phyloP scores from a whole-genome alignment of 2,888 invertebrate species.

The Acleris laterana region DNA sequence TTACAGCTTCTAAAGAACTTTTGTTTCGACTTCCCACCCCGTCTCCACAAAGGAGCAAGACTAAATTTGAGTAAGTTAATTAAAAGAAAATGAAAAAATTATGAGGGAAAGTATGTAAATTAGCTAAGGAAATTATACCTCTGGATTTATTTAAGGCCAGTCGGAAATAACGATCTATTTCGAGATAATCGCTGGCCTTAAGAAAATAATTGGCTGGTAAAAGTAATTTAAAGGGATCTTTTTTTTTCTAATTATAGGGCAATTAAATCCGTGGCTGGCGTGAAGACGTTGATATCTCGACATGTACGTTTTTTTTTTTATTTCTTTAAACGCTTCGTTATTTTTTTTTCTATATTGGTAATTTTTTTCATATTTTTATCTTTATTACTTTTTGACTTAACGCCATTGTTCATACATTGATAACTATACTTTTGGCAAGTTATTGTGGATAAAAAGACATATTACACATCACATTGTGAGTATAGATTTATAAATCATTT shows the following conservation, averaged over 20 bases:
- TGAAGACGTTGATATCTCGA: too few relatives aligned
- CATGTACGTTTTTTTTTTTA: too few relatives aligned
- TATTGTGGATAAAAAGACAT: too few relatives aligned
- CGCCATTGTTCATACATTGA: too few relatives aligned
- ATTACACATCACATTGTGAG: too few relatives aligned
- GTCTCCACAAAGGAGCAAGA: slow-evolving; percentile 20
- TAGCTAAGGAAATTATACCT: slow-evolving; percentile 51
- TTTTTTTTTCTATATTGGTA: too few relatives aligned
- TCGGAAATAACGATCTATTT: slow-evolving; percentile 25
- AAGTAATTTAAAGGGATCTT: slow-evolving; percentile 12
- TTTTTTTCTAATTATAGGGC: slow-evolving; percentile 4
- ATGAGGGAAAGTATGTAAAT: slow-evolving; percentile 68
- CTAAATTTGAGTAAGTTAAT: slow-evolving; percentile 54
- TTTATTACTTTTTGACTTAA: too few relatives aligned
- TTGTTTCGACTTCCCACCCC: slow-evolving; percentile 38
- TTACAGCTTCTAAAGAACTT: slow-evolving; percentile 46
- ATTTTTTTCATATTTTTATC: too few relatives aligned
- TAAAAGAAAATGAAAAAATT: slow-evolving; percentile 73
- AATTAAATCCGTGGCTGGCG: too few relatives aligned
- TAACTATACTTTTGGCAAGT: too few relatives aligned
- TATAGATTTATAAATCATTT: too few relatives aligned
- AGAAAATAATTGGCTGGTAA: slow-evolving; percentile 21
- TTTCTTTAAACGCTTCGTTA: too few relatives aligned
- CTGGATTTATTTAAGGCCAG: slow-evolving; percentile 41
- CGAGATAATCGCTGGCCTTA: slow-evolving; percentile 6